Conservation (phyloP, 2,888 invertebrate species). For the Phengaris alcon region DNA sequence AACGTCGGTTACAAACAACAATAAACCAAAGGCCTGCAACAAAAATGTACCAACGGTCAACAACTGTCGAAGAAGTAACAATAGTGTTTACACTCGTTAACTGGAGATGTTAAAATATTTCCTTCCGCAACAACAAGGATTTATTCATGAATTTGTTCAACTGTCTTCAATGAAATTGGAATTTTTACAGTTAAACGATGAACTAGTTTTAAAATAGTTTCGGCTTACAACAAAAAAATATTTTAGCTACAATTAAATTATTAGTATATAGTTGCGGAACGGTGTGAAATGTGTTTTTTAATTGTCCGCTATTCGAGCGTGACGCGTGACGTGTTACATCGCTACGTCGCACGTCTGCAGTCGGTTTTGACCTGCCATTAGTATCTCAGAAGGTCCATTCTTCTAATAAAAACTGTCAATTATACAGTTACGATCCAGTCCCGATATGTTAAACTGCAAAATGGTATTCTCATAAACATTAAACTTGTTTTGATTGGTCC, state of each 20-base stretch:
- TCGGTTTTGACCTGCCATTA: too few species aligned
- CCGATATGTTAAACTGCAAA: too few species aligned
- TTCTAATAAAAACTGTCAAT: too few species aligned
- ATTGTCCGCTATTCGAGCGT: too few species aligned
- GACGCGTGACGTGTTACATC: too few species aligned
- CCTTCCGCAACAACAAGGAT: constrained; percentile 2
- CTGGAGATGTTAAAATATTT: not conserved
- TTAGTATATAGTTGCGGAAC: too few species aligned
- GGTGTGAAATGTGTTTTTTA: too few species aligned
- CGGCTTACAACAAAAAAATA: not conserved
- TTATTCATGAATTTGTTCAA: constrained; percentile 13
- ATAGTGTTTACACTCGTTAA: constrained; percentile 8
- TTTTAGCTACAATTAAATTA: not conserved
- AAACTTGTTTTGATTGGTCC: too few species aligned
- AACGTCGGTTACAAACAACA: not conserved
- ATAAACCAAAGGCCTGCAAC: not conserved
- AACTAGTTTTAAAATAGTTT: not conserved
- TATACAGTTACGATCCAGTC: too few species aligned
- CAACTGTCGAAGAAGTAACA: not conserved
- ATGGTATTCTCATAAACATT: too few species aligned
- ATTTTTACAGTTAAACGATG: not conserved
- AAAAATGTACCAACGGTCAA: not conserved
- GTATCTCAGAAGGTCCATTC: too few species aligned
- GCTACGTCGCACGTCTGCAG: too few species aligned
- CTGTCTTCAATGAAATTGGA: not conserved